These are phyloP conservation scores for Andricus quercusramuli DNA, from an alignment of 2,888 invertebrate genomes.

Conservation along the genomic window DNA sequence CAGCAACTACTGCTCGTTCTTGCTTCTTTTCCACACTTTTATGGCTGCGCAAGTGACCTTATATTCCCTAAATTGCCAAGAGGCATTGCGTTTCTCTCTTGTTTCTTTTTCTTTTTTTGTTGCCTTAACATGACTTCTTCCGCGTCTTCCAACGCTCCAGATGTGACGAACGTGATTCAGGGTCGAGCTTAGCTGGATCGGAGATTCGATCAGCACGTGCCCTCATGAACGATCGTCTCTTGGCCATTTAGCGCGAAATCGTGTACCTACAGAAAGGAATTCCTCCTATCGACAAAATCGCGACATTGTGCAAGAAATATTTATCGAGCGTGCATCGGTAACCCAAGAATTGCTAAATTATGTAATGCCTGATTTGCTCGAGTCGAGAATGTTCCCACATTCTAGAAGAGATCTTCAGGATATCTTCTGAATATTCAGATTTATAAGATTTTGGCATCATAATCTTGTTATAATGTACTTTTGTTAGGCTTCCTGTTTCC, in stretches of 20 bases:
- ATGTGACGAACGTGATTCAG: slow-evolving; percentile 42
- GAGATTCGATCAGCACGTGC: slow-evolving; percentile 33
- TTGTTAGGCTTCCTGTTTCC: slow-evolving; percentile 20
- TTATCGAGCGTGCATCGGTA: slow-evolving; percentile 38
- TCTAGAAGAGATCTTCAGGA: slow-evolving; percentile 35
- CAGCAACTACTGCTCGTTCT: slow-evolving; percentile 44
- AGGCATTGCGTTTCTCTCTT: not conserved
- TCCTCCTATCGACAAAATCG: slow-evolving; percentile 32
- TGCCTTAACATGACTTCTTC: slow-evolving; percentile 38
- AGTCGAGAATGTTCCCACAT: slow-evolving; percentile 35
- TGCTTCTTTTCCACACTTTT: slow-evolving; percentile 46
- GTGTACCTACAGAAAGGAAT: slow-evolving; percentile 31
- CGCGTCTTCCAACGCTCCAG: slow-evolving; percentile 48
- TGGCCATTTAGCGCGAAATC: slow-evolving; percentile 27
- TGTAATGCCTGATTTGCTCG: slow-evolving; percentile 34
- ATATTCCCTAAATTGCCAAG: slow-evolving; percentile 58
- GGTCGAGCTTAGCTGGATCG: slow-evolving; percentile 15
- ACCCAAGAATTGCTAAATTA: slow-evolving; percentile 39
- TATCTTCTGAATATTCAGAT: slow-evolving; percentile 36
- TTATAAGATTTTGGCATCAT: slow-evolving; percentile 26
- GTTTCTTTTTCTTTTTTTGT: not conserved
- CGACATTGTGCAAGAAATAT: slow-evolving; percentile 41
- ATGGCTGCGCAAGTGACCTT: slow-evolving; percentile 54
- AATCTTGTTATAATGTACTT: slow-evolving; percentile 27
- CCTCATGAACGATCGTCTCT: slow-evolving; percentile 26